Conservation (phyloP, 1,140 invertebrate genomes). For the Uloborus diversus region DNA sequence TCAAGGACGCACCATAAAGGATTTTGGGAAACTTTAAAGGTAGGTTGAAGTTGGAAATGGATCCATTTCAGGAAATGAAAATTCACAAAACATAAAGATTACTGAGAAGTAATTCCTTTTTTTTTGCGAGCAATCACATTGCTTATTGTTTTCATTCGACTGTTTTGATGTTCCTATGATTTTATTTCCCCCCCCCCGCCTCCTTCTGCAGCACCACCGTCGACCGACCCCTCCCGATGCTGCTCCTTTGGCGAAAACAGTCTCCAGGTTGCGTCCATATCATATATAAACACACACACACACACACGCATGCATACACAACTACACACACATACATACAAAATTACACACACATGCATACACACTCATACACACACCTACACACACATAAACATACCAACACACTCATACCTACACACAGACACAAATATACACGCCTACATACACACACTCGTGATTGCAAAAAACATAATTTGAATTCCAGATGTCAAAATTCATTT, state of each 20-base stretch:
- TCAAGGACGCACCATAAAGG: too few relatives aligned
- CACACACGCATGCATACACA: neutral
- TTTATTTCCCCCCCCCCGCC: neutral
- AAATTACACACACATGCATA: neutral
- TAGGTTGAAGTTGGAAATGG: too few relatives aligned
- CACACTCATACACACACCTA: neutral
- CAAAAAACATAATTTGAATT: too few relatives aligned
- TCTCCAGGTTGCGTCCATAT: too few relatives aligned
- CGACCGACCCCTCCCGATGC: neutral
- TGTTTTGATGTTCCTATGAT: too few relatives aligned
- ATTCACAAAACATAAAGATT: too few relatives aligned
- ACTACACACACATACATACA: neutral
- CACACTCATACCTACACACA: neutral
- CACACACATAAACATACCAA: neutral
- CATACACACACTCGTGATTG: neutral
- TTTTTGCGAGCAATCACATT: too few relatives aligned
- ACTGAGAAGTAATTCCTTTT: too few relatives aligned
- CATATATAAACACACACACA: neutral
- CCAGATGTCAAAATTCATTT: too few relatives aligned
- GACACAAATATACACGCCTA: neutral
- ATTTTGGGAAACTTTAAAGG: too few relatives aligned
- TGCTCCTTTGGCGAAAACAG: neutral
- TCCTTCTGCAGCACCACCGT: neutral
- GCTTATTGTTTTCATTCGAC: too few relatives aligned
- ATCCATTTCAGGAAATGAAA: too few relatives aligned